A percentile compares a stretch with the other conserved stretches of the same genome.
Evolutionary conservation across 2,113 vertebrate genomes (phyloP).

Genomic region (Potamarius usumacintae): DNA sequence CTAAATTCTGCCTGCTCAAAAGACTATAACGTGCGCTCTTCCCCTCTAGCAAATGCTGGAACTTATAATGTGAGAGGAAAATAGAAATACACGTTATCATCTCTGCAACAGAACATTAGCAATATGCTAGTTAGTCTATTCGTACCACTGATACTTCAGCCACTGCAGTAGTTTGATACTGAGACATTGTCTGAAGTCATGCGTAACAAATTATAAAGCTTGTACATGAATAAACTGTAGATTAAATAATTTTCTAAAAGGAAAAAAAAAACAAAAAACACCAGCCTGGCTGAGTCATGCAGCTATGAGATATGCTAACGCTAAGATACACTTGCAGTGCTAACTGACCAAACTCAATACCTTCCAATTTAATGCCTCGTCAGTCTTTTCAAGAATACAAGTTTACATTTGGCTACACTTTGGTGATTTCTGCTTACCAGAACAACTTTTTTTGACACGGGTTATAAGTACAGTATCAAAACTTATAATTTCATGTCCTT

Average conservation of each 20-base stretch:
- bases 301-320: background rate
- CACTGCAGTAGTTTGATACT: background rate
- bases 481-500: background rate
- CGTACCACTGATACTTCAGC: background rate
- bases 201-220: background rate
- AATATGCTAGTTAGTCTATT: background rate
- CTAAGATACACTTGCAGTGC: background rate
- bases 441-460: background rate
- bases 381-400: background rate
- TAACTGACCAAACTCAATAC: background rate
- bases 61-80: background rate
- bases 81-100: background rate
- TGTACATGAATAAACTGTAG: background rate
- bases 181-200: background rate
- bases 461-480: background rate
- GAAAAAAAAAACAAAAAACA: background rate
- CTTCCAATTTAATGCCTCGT: background rate
- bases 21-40: background rate
- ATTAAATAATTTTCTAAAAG: background rate
- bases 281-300: background rate
- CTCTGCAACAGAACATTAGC: too few species aligned
- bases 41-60: background rate
- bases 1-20: background rate
- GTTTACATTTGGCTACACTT: background rate
- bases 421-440: background rate